A percentile compares a stretch with the other conserved stretches of the same genome.
Evolutionary conservation across 2,113 vertebrate species (phyloP).

Genomic region (Muntiacus reevesi): DNA sequence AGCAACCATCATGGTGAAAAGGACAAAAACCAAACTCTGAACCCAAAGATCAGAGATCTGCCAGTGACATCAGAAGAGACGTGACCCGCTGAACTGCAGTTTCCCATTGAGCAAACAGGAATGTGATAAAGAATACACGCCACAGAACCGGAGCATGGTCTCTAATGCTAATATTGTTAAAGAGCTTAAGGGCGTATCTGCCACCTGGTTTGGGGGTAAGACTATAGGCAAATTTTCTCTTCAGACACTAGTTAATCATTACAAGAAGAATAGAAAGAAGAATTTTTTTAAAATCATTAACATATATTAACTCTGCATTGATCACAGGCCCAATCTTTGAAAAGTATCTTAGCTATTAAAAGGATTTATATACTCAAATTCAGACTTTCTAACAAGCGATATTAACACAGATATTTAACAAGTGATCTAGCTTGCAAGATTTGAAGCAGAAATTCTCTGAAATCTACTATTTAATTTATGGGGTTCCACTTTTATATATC

Average conservation of each 20-base stretch:
- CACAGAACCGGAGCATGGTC: neutral
- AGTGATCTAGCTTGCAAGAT: neutral
- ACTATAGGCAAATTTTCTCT: neutral
- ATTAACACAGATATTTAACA: neutral
- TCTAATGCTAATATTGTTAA: neutral
- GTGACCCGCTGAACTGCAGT: neutral
- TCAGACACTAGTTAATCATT: neutral
- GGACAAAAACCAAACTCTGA: neutral
- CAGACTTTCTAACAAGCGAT: neutral
- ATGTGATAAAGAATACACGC: neutral
- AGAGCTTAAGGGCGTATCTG: neutral
- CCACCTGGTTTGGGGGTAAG: neutral
- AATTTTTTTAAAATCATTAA: slow-evolving; percentile 2
- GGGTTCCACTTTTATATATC: neutral
- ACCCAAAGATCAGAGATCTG: neutral
- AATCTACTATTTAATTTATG: neutral
- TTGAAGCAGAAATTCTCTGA: neutral
- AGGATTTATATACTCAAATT: neutral
- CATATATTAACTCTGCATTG: neutral
- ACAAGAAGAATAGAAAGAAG: neutral
- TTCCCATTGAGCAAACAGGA: neutral
- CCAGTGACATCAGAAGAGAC: neutral
- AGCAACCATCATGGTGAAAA: neutral
- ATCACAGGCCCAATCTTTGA: neutral
- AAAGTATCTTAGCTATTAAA: neutral